Evolutionary conservation across 2,888 invertebrate species (phyloP).

Genomic region (Spodoptera exigua): DNA sequence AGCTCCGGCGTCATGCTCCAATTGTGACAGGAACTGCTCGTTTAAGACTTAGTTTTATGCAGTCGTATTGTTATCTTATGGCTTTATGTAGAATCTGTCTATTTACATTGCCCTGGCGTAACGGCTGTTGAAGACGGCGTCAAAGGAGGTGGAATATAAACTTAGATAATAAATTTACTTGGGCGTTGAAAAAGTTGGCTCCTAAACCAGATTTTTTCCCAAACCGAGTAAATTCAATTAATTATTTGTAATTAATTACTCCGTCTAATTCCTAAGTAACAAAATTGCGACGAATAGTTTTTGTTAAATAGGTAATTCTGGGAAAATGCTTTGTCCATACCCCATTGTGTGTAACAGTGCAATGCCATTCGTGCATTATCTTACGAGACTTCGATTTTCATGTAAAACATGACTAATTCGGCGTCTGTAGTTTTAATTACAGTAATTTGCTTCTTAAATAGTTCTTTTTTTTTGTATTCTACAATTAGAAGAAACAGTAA

Average conservation of each 20-base stretch:
- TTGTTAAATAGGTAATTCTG: conserved; percentile 19
- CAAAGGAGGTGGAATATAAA: no score
- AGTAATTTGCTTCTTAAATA: conserved; percentile 46
- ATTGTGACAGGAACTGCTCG: conserved; percentile 29
- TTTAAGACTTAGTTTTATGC: conserved; percentile 12
- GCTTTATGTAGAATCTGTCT: neutral
- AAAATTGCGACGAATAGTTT: conserved; percentile 14
- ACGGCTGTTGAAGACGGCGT: no score
- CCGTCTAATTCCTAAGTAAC: conserved; percentile 18
- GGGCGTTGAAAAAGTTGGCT: no score
- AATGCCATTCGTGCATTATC: conserved; percentile 45
- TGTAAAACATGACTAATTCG: conserved; percentile 55
- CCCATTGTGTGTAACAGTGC: conserved; percentile 60
- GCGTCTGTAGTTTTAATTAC: conserved; percentile 61
- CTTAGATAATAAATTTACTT: no score
- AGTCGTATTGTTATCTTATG: conserved; percentile 19
- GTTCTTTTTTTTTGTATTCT: conserved; percentile 49
- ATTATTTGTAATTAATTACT: neutral
- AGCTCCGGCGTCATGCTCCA: conserved; percentile 15
- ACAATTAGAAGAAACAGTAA: conserved; percentile 50
- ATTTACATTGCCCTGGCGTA: no score
- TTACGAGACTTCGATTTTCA: conserved; percentile 55
- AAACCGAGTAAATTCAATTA: no score
- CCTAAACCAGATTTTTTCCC: no score
- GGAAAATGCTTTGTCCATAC: conserved; percentile 34